Conservation (phyloP, 2,113 vertebrate species). For the Acinonyx jubatus region DNA sequence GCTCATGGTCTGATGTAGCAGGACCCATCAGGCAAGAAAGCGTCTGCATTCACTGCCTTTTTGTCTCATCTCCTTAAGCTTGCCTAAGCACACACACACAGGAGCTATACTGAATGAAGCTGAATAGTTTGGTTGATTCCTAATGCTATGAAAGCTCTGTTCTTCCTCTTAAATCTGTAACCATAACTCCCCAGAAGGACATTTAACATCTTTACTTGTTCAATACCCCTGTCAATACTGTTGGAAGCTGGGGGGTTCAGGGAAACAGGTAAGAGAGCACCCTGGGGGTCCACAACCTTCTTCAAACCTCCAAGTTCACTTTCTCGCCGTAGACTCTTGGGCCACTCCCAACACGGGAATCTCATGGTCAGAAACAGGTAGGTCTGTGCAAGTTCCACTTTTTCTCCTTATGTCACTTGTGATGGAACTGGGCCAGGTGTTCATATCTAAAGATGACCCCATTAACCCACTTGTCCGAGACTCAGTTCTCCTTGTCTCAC, state of each 20-base stretch:
- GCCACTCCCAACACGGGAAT: neutral
- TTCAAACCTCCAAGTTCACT: neutral
- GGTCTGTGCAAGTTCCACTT: neutral
- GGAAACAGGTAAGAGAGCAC: neutral
- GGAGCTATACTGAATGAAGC: neutral
- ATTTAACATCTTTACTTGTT: neutral
- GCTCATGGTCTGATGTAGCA: neutral
- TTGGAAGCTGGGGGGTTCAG: neutral
- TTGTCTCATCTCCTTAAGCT: neutral
- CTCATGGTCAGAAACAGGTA: neutral
- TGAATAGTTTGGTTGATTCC: neutral
- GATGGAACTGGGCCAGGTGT: neutral
- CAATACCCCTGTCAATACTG: neutral
- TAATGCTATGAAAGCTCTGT: neutral
- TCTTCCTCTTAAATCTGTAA: neutral
- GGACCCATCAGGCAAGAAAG: neutral
- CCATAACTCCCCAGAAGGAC: neutral
- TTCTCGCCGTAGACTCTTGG: neutral
- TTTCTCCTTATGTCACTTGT: neutral
- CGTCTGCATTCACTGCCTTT: neutral
- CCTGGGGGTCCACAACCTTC: neutral
- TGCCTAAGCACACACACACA: neutral
- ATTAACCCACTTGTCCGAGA: neutral
- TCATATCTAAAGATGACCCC: neutral
- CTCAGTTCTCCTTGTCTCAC: neutral